Base-by-base conservation (phyloP, 1,140 invertebrate genomes). In the Pantala flavescens region DNA sequence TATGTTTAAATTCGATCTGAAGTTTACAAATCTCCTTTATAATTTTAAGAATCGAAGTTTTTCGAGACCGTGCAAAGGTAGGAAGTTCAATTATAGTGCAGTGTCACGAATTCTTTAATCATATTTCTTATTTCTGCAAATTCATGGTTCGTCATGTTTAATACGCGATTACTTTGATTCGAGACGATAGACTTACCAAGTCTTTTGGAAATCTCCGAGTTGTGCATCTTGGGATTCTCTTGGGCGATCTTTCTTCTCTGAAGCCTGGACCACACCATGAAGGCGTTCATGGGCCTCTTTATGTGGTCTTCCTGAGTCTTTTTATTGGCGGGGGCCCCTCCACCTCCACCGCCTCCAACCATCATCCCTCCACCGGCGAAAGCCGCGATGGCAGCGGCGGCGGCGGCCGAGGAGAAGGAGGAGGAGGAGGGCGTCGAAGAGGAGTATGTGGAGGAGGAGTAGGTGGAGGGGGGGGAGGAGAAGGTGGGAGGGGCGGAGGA, bases 171-270 rank as follows among this genome's bases (percentile, higher is more conserved):
- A n/a, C 28, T 36, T 9, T 9, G 3, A 36, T 9, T 36, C 2
- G 28, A 36, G 9, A 5, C 28, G 28, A 36, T 36, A 36, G n/a
- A 83, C 90, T 89, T 77, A 93, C 92, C 96, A 55, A 98, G 87
- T 81, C 95, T 84, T 83, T 98, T 98, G 23, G 93, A 96, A 76
- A 98, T 98, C 83, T 98, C 96, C 0, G 95, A 97, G 82, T 98
- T 98, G 85, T 98, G 96, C 96, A 98, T 98, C 85, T 98, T 98
- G 0, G 97, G 97, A 84, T 98, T 98, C 79, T 98, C 95, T 82
- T 97, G 93, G 0, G 96, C 96, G 78, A 98, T 98, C 84, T 98
- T 95, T 75, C 93, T 85, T 72, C 94, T 83, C 79, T 96, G 93
- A 63, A 94, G 84, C 70, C 93, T 82, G 0, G 92, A 94, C 93